phyloP scores from a whole-genome alignment of 2,797 vertebrate genomes.

The Pseudocheirus occidentalis region DNA sequence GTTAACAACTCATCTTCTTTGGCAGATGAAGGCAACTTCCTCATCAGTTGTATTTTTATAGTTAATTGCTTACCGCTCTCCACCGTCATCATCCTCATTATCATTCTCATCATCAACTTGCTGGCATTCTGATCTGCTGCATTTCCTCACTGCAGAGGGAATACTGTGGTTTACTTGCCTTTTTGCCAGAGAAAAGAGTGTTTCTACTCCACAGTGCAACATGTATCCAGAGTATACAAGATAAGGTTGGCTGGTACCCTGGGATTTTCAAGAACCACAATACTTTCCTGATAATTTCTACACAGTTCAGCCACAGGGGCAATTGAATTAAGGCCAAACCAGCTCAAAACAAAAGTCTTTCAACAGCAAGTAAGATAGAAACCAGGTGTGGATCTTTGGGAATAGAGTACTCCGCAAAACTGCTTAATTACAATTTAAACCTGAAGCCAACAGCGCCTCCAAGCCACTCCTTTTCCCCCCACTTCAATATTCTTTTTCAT shows the following conservation, averaged over 20 bases:
- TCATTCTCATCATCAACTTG: neutral
- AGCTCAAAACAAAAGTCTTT: neutral
- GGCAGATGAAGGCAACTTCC: slow-evolving; percentile 33
- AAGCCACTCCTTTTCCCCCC: neutral
- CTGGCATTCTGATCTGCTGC: slow-evolving; percentile 56
- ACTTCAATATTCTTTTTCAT: neutral
- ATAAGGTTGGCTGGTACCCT: neutral
- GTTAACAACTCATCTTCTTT: slow-evolving; percentile 40
- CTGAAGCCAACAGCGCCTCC: neutral
- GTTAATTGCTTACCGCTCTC: slow-evolving; percentile 42
- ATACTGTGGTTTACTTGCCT: slow-evolving; percentile 18
- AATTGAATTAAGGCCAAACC: slow-evolving; percentile 31
- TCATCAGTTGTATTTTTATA: slow-evolving; percentile 57
- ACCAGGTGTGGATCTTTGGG: neutral
- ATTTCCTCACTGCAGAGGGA: slow-evolving; percentile 43
- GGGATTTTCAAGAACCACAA: slow-evolving; percentile 44
- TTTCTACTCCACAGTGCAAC: neutral
- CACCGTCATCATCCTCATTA: slow-evolving; percentile 38
- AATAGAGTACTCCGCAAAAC: slow-evolving; percentile 3
- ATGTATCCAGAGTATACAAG: neutral
- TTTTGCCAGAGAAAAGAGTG: slow-evolving; percentile 56
- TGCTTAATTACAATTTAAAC: slow-evolving; percentile 34
- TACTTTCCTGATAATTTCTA: slow-evolving; percentile 16
- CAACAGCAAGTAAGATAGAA: slow-evolving; percentile 14
- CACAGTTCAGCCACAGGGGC: neutral